Base-by-base conservation (phyloP, 2,113 vertebrate genomes). In the Phrynosoma platyrhinos region DNA sequence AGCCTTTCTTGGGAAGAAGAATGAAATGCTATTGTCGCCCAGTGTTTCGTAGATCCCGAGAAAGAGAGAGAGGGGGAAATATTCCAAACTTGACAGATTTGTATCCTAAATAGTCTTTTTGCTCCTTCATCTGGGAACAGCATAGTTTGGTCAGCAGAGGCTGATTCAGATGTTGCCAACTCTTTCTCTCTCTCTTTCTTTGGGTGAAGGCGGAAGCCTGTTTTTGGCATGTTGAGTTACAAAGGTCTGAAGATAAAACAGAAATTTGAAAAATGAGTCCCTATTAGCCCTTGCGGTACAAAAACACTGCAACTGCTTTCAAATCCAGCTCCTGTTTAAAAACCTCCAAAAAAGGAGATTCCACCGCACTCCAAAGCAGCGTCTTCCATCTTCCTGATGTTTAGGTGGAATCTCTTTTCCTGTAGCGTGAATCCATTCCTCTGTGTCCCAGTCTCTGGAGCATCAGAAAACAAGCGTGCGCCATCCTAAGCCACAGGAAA, bases 1-100 rank as follows among this genome's bases (percentile, higher is more conserved):
- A 94, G 93, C 96, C 97, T 97, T 98, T 99, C 98, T 99, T 96
- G 96, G 96, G 92, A 18, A 95, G 95, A 69, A 96, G 90, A 95
- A 96, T 97, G 94, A 96, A 87, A 88, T 90, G 0, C 92, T 91
- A 93, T 97, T 97, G 97, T 97, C 94, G 89, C 86, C 93, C 79
- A 75, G 90, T 93, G 55, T 94, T 93, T 87, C 94, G 89, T 93
- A 95, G 95, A 94, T 93, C 88, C 91, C 2, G 55, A 25, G 55
- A 21, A 9, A 5, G 32, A 30, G 68, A 13, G 10, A 25, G 5
- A 40, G 42, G 20, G 5, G 4, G 1, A 90, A 96, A 97, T 97
- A 97, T 96, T 95, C 96, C 95, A 95, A 96, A 95, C 92, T 95
- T 97, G 95, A 96, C 97, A 96, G 96, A 96, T 97, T 96, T 93